Evolutionary conservation across 35 echinoderm and acorn worm genomes (phyloP).

Genomic region (Patiria miniata): DNA sequence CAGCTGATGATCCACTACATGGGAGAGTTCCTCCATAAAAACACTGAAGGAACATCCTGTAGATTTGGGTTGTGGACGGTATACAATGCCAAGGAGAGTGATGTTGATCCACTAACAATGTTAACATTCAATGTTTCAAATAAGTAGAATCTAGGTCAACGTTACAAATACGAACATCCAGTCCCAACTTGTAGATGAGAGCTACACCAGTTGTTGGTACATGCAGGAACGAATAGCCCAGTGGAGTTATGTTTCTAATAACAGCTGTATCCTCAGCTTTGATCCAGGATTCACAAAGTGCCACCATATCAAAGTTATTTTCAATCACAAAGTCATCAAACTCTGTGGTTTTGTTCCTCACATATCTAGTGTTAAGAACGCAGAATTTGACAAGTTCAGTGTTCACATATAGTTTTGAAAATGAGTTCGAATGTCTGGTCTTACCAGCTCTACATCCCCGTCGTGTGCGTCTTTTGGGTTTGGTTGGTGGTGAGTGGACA

Average conservation of each 20-base stretch:
- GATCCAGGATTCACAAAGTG: conserved; percentile 15
- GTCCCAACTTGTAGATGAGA: conserved; percentile 30
- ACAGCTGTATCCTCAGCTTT: conserved; percentile 37
- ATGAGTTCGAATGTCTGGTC: not conserved
- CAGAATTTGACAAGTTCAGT: not conserved
- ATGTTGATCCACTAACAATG: not conserved
- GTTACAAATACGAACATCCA: conserved; percentile 18
- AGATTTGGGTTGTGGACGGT: conserved; percentile 39
- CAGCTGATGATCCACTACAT: not conserved
- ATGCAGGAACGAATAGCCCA: conserved; percentile 45
- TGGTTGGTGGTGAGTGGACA: not conserved
- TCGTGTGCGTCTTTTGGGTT: not conserved
- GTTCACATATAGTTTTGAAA: not conserved
- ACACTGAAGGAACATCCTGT: conserved; percentile 32
- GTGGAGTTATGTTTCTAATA: conserved; percentile 26
- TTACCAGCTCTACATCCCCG: conserved; percentile 1
- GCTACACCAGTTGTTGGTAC: conserved; percentile 36
- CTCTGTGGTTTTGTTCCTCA: not conserved
- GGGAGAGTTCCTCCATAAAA: not conserved
- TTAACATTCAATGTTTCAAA: conserved; percentile 34
- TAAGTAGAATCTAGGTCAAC: not conserved
- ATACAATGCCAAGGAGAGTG: conserved; percentile 26
- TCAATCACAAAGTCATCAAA: conserved; percentile 30
- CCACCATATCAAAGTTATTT: conserved; percentile 8
- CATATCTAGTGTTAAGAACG: conserved; percentile 4